These are phyloP conservation scores for Chymomyza caudatula DNA, from an alignment of 2,888 invertebrate genomes.

Conservation along the genomic window DNA sequence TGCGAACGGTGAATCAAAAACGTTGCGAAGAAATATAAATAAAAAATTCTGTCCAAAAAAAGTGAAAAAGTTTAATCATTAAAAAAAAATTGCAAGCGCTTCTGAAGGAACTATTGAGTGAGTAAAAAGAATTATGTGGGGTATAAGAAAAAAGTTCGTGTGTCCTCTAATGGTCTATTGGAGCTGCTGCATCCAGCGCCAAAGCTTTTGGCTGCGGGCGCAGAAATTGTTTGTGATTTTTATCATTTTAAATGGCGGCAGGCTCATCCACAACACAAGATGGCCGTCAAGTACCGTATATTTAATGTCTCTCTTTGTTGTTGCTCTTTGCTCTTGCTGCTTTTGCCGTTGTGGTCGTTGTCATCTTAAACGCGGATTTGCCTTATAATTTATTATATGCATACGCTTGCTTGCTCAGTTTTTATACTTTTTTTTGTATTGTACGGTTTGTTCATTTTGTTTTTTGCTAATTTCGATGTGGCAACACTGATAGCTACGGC, in stretches of 20 bases:
- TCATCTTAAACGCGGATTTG: slow-evolving; percentile 57
- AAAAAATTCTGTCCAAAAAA: neutral
- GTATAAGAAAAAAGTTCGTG: neutral
- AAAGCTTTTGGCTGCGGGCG: slow-evolving; percentile 34
- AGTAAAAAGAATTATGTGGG: neutral
- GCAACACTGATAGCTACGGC: neutral
- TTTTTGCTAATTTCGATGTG: slow-evolving; percentile 56
- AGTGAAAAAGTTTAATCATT: neutral
- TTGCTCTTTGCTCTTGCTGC: slow-evolving; percentile 6
- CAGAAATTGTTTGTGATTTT: slow-evolving; percentile 61
- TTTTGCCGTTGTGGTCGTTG: slow-evolving; percentile 43
- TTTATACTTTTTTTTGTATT: slow-evolving; percentile 4
- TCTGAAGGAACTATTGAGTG: neutral
- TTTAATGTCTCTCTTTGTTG: slow-evolving; percentile 39
- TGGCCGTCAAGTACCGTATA: slow-evolving; percentile 38
- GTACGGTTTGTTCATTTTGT: neutral
- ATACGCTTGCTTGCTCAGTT: slow-evolving; percentile 25
- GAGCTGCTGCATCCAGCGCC: neutral
- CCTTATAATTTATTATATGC: slow-evolving; percentile 65
- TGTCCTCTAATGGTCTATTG: neutral
- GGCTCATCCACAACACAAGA: slow-evolving; percentile 8
- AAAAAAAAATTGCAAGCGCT: neutral
- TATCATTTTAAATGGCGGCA: slow-evolving; percentile 62
- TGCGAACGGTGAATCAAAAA: no score
- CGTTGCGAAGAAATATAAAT: no score